Evolutionary conservation across 1,140 invertebrate genomes (phyloP), one percentile per base, ranked within the genome.

Genomic region (Zaprionus taronus): DNA sequence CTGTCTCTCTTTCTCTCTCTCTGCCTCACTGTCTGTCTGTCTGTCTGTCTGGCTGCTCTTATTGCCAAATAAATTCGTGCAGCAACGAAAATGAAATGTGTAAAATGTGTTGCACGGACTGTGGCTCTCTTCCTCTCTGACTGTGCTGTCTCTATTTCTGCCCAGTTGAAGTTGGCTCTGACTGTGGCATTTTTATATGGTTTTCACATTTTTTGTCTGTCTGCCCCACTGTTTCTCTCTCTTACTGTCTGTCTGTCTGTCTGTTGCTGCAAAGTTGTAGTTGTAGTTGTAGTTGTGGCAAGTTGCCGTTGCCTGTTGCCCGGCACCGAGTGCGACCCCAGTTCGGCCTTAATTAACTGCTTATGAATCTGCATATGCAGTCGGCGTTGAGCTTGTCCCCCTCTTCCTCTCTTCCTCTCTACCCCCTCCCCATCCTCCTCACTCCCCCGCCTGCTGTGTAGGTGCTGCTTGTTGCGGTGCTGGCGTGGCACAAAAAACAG

Each of bases 31-130:
- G 0, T 34, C 22, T 22, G 2, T 56, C 24, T 57, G 28, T 14
- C 57, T 71, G 17, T 55, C 77, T 73, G 77, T 64, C 68, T 73
- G 81, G 62, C 63, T 81, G 82, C 81, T 84, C 83, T 87, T 87
- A 90, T 87, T 89, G 85, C 84, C 84, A 89, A 87, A 87, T 87
- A 87, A 87, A 87, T 87, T 87, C 84, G 81, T 87, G 78, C 84
- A 87, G 79, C 85, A 90, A 76, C 77, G 85, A 84, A 90, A 87
- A 87, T 87, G 84, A 87, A 87, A 87, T 87, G 84, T 87, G 81
- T 87, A 89, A 87, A 87, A 87, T 87, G 89, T 87, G 85, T 84
- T 83, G 83, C 80, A 70, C 84, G 77, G 72, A 47, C 80, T 61
- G 68, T 67, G 72, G 47, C 31, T 57, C 61, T 58, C 60, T 67